phyloP scores from a whole-genome alignment of 2,113 vertebrate genomes.

The Poicephalus meyeri region DNA sequence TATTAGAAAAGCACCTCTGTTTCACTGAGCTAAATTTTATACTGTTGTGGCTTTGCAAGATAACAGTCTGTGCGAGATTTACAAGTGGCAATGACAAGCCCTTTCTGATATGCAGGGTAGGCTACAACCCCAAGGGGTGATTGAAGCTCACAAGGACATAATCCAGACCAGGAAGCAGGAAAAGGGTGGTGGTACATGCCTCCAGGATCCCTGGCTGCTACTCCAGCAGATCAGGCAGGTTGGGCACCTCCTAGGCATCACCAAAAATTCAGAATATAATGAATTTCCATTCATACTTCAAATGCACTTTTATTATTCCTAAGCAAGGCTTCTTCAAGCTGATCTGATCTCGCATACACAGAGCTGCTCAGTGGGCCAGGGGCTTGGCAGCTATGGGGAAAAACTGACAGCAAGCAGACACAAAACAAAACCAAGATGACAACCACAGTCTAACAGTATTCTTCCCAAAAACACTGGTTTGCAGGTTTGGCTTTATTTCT shows the following conservation, averaged over 20 bases:
- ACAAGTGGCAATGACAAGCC: background rate
- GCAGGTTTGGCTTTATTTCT: background rate
- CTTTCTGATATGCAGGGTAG: background rate
- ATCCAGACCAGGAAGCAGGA: background rate
- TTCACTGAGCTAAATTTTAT: background rate
- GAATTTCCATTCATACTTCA: background rate
- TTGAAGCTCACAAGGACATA: background rate
- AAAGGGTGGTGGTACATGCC: background rate
- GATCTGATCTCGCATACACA: background rate
- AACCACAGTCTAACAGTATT: background rate
- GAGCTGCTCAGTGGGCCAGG: background rate
- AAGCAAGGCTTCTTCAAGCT: background rate
- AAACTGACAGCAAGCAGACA: background rate
- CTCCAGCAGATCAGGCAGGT: background rate
- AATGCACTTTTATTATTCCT: background rate
- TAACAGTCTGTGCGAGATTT: slow-evolving; percentile 24
- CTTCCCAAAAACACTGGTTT: background rate
- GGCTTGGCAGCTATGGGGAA: background rate
- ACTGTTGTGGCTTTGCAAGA: background rate
- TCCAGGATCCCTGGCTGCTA: background rate
- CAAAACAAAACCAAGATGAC: background rate
- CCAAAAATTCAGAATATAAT: background rate
- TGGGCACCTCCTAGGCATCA: background rate
- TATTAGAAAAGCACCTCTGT: background rate
- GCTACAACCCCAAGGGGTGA: background rate